Conservation (phyloP, 1,140 invertebrate species). For the Parapsyche elsis region DNA sequence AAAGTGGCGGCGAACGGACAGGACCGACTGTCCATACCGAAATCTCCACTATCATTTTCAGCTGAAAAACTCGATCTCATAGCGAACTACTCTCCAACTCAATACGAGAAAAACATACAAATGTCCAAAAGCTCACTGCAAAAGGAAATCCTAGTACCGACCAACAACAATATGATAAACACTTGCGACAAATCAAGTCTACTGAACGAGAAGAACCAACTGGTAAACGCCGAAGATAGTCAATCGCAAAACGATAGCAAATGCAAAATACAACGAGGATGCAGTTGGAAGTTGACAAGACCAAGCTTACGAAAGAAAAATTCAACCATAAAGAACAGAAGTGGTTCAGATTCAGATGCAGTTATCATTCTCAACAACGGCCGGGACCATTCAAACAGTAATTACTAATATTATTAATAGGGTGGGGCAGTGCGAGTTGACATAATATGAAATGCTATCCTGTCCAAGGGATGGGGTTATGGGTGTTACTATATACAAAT, state of each 20-base stretch:
- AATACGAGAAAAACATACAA: constrained; percentile 66
- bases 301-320: constrained; percentile 73
- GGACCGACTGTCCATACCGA: constrained; percentile 49
- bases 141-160: constrained; percentile 49
- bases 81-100: constrained; percentile 58
- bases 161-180: constrained; percentile 63
- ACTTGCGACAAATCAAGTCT: constrained; percentile 65
- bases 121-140: constrained; percentile 57
- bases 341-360: constrained; percentile 70
- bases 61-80: constrained; percentile 49
- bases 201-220: constrained; percentile 57
- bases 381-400: constrained; percentile 76
- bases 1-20: constrained; percentile 42
- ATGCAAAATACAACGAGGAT: constrained; percentile 72
- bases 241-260: constrained; percentile 60
- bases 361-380: constrained; percentile 75
- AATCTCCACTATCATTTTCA: constrained; percentile 45
- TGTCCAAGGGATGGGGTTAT: too few relatives aligned
- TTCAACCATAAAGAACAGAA: constrained; percentile 64
- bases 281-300: constrained; percentile 76
- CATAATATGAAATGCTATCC: too few relatives aligned
- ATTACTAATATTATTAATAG: constrained; percentile 41
- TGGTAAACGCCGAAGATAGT: constrained; percentile 46
- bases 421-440: too few relatives aligned
- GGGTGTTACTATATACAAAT: too few relatives aligned